These are phyloP conservation scores for Scylla paramamosain DNA, from an alignment of 1,140 invertebrate genomes.

Conservation along the genomic window DNA sequence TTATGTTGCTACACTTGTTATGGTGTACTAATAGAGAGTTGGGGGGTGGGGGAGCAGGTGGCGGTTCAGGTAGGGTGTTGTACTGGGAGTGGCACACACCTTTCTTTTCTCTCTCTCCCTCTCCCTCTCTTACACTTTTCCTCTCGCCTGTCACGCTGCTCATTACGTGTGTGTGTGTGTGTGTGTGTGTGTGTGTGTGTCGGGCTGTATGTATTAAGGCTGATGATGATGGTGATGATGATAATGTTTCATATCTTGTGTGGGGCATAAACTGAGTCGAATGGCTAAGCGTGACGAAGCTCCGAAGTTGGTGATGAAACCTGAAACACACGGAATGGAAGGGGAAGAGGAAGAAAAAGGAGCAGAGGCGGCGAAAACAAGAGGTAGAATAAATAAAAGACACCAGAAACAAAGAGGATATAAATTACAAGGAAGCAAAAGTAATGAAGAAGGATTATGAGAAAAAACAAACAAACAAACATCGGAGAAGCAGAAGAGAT, in stretches of 20 bases:
- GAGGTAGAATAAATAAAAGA: neutral
- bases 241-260: neutral
- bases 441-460: neutral
- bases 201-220: neutral
- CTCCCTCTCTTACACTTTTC: neutral
- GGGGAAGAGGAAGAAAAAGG: neutral
- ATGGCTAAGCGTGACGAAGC: neutral
- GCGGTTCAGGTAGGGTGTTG: neutral
- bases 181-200: too few relatives aligned
- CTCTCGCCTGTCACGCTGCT: neutral
- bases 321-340: neutral
- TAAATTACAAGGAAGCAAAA: neutral
- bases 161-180: conserved; percentile 2
- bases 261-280: neutral
- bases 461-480: neutral
- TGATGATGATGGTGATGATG: neutral
- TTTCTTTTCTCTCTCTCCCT: neutral
- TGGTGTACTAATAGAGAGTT: too few relatives aligned
- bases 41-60: too few relatives aligned
- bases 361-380: neutral
- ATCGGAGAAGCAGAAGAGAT: neutral
- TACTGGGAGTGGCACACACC: neutral
- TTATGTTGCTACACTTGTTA: neutral
- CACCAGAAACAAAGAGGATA: too few relatives aligned
- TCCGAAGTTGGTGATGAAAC: neutral